A percentile compares a stretch with the other conserved stretches of the same genome.
Evolutionary conservation across 2,888 invertebrate species (phyloP).

Genomic region (Euzophera pinguis): DNA sequence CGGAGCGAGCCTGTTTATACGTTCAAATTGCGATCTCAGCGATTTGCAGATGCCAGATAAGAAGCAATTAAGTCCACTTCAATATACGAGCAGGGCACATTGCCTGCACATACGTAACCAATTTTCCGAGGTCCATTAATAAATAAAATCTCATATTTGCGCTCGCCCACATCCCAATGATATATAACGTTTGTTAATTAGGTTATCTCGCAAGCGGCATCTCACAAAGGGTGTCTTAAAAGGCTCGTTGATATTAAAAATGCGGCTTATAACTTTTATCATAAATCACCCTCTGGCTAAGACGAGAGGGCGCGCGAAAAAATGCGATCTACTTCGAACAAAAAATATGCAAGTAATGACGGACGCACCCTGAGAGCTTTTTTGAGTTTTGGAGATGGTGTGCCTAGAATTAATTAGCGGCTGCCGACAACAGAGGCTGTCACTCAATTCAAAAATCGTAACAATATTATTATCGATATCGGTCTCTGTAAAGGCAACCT

Average conservation of each 20-base stretch:
- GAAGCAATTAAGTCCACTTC: slow-evolving; percentile 47
- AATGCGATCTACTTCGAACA: slow-evolving; percentile 61
- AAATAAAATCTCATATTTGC: slow-evolving; percentile 67
- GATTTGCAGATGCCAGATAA: slow-evolving; percentile 52
- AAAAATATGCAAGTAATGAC: slow-evolving; percentile 79
- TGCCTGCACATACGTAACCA: slow-evolving; percentile 38
- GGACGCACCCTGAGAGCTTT: slow-evolving; percentile 72
- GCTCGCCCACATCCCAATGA: slow-evolving; percentile 56
- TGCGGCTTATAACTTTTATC: slow-evolving; percentile 71
- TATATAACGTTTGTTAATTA: slow-evolving; percentile 77
- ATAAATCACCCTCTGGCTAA: slow-evolving; percentile 75
- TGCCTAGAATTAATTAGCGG: slow-evolving; percentile 67
- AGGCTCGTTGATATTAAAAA: slow-evolving; percentile 76
- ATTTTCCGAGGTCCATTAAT: slow-evolving; percentile 45
- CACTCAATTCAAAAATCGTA: background rate
- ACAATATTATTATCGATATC: background rate
- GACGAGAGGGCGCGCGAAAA: slow-evolving; percentile 69
- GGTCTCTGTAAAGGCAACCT: no score
- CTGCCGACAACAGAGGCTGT: background rate
- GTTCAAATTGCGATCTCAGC: slow-evolving; percentile 47
- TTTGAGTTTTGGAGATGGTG: slow-evolving; percentile 58
- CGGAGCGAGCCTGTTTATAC: slow-evolving; percentile 27
- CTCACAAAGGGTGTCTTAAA: slow-evolving; percentile 67
- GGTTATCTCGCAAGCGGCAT: slow-evolving; percentile 74
- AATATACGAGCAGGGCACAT: slow-evolving; percentile 36